Evolutionary conservation across 1,140 invertebrate genomes (phyloP).

Genomic region (Tetragonula clypearis): DNA sequence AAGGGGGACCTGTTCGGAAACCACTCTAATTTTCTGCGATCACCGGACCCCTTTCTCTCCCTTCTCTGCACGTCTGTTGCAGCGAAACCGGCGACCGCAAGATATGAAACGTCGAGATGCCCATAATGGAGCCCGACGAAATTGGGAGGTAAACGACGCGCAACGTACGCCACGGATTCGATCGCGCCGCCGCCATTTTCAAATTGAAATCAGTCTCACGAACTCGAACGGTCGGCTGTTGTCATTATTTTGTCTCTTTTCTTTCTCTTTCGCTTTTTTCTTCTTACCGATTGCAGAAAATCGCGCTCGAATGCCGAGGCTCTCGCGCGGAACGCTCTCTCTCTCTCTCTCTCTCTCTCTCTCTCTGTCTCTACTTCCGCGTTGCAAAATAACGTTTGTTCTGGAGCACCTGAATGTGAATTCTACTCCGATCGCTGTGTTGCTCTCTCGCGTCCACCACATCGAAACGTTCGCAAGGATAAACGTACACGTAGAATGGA

Average conservation of each 20-base stretch:
- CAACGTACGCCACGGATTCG: constrained; percentile 38
- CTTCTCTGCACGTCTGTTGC: background rate
- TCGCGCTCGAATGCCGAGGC: background rate
- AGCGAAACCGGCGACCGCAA: constrained; percentile 35
- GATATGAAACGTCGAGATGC: constrained; percentile 27
- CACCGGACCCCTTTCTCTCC: background rate
- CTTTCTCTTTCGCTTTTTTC: background rate
- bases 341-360: too few relatives aligned
- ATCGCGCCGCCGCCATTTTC: constrained; percentile 3
- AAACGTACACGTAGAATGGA: too few relatives aligned
- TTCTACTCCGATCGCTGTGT: background rate
- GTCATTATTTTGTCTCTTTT: constrained; percentile 13
- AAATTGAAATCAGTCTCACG: constrained; percentile 49
- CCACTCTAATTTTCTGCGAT: constrained; percentile 40
- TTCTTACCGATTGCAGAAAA: background rate
- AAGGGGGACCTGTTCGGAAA: constrained; percentile 28
- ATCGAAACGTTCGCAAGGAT: too few relatives aligned
- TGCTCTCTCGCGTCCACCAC: too few relatives aligned
- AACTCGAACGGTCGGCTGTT: background rate
- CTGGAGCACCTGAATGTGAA: background rate
- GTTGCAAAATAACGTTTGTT: background rate
- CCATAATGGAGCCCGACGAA: constrained; percentile 44
- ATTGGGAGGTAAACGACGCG: constrained; percentile 47
- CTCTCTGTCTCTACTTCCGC: background rate
- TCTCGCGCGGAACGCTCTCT: background rate